Evolutionary conservation across 2,888 invertebrate genomes (phyloP), one percentile per base, ranked within the genome.

Genomic region (Xestoiulus laeticollis): DNA sequence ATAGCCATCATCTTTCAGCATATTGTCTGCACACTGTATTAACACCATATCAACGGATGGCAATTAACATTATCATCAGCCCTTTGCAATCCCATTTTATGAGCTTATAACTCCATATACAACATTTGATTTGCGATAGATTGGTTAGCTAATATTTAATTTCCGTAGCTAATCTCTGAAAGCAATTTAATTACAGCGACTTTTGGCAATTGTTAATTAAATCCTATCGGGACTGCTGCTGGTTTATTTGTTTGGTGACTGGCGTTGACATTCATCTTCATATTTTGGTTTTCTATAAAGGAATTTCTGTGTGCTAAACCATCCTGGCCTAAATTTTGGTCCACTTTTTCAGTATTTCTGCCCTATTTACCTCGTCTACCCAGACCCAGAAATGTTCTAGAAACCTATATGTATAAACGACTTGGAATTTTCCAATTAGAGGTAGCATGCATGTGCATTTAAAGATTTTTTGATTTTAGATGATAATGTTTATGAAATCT

Each of bases 161-260:
- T 48, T 48, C 48, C 48, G 12, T 48, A 16, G 43, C 43, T 43
- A 43, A 43, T 10, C 48, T 10, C 48, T 10, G 48, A 14, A 48
- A 48, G 59, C 59, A 59, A 59, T 59, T 59, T 2, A 59, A 59
- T 59, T 6, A 59, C 59, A 59, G 4, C 22, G 59, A n/a, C 3
- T 59, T 59, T 59, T 59, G 59, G 59, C 59, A n/a, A 59, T 59
- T 19, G n/a, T 59, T 59, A 59, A 59, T 59, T 59, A 59, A n/a
- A 59, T n/a, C 22, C 22, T n/a, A 59, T 19, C 59, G 19, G 59
- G n/a, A 5, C 59, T n/a, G 22, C 4, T 22, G 4, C 59, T 2
- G n/a, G n/a, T 59, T 59, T 59, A 59, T 59, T 59, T 59, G 2
- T 59, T 59, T 4, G n/a, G 59, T 12, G n/a, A 22, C 59, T 59